Percentiles rank a stretch among this genome's conserved stretches.
Evolutionary conservation across 2,888 invertebrate species (phyloP).

Genomic region (Drosophila anomelani): DNA sequence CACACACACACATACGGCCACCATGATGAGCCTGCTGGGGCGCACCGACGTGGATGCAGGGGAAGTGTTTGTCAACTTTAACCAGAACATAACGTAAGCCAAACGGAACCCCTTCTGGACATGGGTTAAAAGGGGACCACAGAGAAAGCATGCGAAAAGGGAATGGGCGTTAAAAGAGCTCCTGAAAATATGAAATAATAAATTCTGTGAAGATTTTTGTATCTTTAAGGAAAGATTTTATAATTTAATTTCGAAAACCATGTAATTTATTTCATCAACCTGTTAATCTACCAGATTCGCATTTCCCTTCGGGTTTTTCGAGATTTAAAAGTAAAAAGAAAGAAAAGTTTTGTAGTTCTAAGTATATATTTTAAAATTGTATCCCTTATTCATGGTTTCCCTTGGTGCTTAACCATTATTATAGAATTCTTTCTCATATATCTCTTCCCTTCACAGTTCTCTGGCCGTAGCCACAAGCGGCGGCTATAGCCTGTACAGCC

Average conservation of each 20-base stretch:
- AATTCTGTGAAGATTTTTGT: not conserved
- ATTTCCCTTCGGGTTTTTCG: too few relatives aligned
- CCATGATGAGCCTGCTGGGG: slow-evolving; percentile 83
- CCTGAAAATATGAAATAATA: not conserved
- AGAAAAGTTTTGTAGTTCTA: not conserved
- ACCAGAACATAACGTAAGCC: slow-evolving; percentile 99
- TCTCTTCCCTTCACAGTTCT: slow-evolving; percentile 87
- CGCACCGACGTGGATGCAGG: slow-evolving; percentile 87
- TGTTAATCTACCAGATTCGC: too few relatives aligned
- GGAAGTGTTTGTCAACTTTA: slow-evolving; percentile 97
- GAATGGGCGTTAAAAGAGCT: not conserved
- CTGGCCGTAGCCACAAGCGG: slow-evolving; percentile 96
- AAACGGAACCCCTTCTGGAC: not conserved
- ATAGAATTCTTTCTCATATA: not conserved
- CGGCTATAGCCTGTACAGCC: slow-evolving; percentile 95
- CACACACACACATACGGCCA: slow-evolving; percentile 19
- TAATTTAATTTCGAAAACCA: not conserved
- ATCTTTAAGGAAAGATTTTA: too few relatives aligned
- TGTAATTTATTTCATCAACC: not conserved
- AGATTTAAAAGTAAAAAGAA: too few relatives aligned
- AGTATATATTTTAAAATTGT: too few relatives aligned
- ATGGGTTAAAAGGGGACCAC: not conserved
- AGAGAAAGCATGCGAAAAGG: not conserved
- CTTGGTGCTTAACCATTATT: not conserved
- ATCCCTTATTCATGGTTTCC: not conserved